A percentile compares a stretch with the other conserved stretches of the same genome.
Evolutionary conservation across 2,113 vertebrate genomes (phyloP).

Genomic region (Promerops cafer): DNA sequence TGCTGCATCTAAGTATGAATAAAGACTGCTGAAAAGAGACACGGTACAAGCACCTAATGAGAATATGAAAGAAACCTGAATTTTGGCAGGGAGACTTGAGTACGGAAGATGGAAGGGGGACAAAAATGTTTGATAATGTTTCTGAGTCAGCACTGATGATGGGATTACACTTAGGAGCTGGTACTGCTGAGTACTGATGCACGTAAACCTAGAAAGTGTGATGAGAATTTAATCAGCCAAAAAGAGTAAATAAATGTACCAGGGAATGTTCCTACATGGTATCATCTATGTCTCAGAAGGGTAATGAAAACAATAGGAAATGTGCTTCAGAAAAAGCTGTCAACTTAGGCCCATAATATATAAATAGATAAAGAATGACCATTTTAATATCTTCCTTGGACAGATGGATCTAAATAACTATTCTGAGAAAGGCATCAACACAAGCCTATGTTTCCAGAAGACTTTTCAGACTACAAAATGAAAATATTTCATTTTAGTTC

Average conservation of each 20-base stretch:
- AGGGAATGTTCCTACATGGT: neutral
- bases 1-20: neutral
- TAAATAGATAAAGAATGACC: neutral
- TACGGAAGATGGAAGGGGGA: neutral
- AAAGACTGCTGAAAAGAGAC: neutral
- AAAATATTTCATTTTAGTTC: neutral
- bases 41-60: neutral
- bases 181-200: neutral
- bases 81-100: neutral
- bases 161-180: neutral
- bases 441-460: neutral
- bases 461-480: neutral
- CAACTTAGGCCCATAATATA: neutral
- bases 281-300: neutral
- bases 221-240: neutral
- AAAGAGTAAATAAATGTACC: neutral
- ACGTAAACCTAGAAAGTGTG: neutral
- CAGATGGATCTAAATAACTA: neutral
- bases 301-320: neutral
- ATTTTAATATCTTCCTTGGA: neutral
- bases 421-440: neutral
- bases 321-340: neutral
- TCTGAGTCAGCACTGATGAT: neutral
- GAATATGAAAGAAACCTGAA: neutral
- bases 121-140: neutral